These are phyloP conservation scores for Haplotaxodon microlepis DNA, from an alignment of 2,113 vertebrate genomes.

Conservation along the genomic window DNA sequence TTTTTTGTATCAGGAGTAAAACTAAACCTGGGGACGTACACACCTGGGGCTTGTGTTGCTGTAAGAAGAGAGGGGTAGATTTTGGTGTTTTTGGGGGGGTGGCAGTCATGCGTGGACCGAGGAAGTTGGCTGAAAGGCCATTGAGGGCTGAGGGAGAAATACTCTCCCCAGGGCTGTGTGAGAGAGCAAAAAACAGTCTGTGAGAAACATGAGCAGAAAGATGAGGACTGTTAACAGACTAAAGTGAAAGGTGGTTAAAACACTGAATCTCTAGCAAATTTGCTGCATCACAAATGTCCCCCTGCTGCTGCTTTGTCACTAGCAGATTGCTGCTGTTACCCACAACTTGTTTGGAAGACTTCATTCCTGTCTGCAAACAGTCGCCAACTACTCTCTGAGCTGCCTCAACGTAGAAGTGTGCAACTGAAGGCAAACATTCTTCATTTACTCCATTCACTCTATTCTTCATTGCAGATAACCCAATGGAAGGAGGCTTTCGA, in stretches of 20 bases:
- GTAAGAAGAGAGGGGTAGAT: slow-evolving; percentile 51
- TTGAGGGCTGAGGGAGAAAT: slow-evolving; percentile 58
- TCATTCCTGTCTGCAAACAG: neutral
- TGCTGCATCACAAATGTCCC: neutral
- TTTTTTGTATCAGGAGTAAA: neutral
- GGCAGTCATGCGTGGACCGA: slow-evolving; percentile 79
- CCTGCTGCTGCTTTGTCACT: neutral
- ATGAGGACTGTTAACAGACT: neutral
- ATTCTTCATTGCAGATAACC: neutral
- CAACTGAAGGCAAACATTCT: neutral
- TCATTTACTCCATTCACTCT: accelerated
- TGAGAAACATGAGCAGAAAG: neutral
- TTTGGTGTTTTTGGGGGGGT: slow-evolving; percentile 45
- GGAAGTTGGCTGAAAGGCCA: slow-evolving; percentile 65
- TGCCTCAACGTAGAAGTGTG: neutral
- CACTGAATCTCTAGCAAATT: neutral
- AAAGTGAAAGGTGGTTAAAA: neutral
- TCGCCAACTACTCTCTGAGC: neutral
- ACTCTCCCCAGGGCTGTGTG: slow-evolving; percentile 31
- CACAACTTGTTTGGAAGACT: neutral
- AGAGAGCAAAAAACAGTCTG: neutral
- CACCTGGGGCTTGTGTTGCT: slow-evolving; percentile 66
- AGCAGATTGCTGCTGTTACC: neutral
- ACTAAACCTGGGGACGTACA: neutral
- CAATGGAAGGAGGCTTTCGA: neutral